phyloP scores from a whole-genome alignment of 2,888 invertebrate genomes.

The Litoditis marina region DNA sequence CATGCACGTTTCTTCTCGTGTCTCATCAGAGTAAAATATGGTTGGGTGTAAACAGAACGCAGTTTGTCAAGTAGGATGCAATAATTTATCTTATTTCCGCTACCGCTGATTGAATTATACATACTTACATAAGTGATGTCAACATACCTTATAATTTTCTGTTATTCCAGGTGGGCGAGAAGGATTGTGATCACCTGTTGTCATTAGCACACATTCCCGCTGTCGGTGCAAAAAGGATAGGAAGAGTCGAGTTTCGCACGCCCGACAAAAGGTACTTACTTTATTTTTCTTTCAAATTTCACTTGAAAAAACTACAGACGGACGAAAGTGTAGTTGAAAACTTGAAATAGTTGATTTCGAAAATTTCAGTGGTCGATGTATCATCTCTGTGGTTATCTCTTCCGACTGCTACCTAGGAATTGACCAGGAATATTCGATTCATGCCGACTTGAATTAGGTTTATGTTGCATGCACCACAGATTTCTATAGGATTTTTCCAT shows the following conservation, averaged over 20 bases:
- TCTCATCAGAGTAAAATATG: too few species aligned
- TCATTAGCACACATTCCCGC: slow-evolving; percentile 75
- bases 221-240: slow-evolving; percentile 9
- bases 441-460: slow-evolving; percentile 18
- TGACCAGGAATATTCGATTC: slow-evolving; percentile 52
- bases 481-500: too few species aligned
- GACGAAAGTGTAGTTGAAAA: background rate
- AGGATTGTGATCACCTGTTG: slow-evolving; percentile 73
- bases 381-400: slow-evolving; percentile 39
- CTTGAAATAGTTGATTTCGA: background rate
- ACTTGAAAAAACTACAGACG: background rate
- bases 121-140: too few species aligned
- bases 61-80: too few species aligned
- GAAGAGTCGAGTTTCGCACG: slow-evolving; percentile 24
- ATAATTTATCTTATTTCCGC: too few species aligned
- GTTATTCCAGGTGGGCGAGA: slow-evolving; percentile 71
- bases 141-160: too few species aligned
- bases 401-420: slow-evolving; percentile 57
- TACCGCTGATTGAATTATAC: too few species aligned
- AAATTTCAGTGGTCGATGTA: slow-evolving; percentile 41
- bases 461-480: too few species aligned
- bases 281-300: background rate
- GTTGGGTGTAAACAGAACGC: too few species aligned
- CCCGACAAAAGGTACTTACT: slow-evolving; percentile 26
- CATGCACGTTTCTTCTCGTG: too few species aligned